Evolutionary conservation across 2,113 vertebrate genomes (phyloP), one percentile per base, ranked within the genome.

Genomic region (Stegastes partitus): DNA sequence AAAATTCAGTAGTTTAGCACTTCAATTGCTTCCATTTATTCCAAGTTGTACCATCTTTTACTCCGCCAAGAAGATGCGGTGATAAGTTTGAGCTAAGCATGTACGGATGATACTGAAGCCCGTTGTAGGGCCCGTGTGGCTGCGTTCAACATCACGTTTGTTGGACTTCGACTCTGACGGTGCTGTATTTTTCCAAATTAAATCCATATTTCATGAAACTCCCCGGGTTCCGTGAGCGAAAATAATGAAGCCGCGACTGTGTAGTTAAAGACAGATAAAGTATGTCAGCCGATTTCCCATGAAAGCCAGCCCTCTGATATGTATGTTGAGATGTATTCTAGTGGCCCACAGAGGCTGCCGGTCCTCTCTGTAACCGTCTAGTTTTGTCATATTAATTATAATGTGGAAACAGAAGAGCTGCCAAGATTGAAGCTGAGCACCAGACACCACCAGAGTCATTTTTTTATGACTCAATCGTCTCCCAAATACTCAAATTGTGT

Each of bases 331-430:
- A 45, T 37, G 56, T 26, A 42, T 68, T 19, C 19, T 21, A 68
- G 57, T 47, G 15, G 63, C 68, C 63, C 26, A 0, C 26, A 26
- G 61, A 84, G 70, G 57, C 66, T 57, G 68, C 73, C 66, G 22
- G 50, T 68, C 55, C 56, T 75, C 70, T 62, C 74, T 6, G 39
- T 69, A 53, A 76, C 57, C 58, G 31, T 77, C 59, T 63, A 18
- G 54, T 53, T 74, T 85, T 80, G 70, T 79, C 71, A 73, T 59
- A 51, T 66, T 69, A 62, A 76, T 85, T 65, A 79, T 69, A 59
- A 79, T 26, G 66, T 79, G 42, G 59, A 70, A 57, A 56, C 69
- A 55, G 65, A 86, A 31, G 71, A 54, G 68, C 76, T 64, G 47
- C 62, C 16, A 49, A 55, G 78, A 74, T 45, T 23, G 39, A 69